Percentiles rank a stretch among this genome's conserved stretches.
Conservation (phyloP, 1,140 invertebrate species). For the Uloborus diversus region DNA sequence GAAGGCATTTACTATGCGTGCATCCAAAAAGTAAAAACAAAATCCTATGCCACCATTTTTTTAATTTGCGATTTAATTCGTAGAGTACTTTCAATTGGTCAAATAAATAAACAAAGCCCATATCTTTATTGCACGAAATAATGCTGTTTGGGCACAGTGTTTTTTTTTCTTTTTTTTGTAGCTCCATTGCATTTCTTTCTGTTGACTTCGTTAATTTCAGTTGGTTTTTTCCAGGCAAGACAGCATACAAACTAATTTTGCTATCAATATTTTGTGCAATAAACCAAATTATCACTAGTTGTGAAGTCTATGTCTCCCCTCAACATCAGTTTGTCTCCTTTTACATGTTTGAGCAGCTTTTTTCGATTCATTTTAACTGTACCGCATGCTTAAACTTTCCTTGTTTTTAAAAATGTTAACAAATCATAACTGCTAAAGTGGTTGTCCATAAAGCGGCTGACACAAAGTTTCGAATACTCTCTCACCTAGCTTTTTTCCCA, state of each 20-base stretch:
- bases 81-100: background rate
- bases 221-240: background rate
- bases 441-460: background rate
- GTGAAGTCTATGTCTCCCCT: background rate
- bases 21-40: background rate
- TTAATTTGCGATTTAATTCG: background rate
- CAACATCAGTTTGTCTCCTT: background rate
- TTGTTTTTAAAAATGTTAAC: background rate
- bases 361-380: background rate
- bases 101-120: background rate
- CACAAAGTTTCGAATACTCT: background rate
- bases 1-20: background rate
- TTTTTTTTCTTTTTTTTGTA: background rate
- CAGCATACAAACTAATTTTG: background rate
- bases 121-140: background rate
- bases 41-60: background rate
- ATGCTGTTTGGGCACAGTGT: background rate
- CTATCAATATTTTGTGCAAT: background rate
- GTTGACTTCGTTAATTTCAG: background rate
- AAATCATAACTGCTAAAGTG: background rate
- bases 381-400: background rate
- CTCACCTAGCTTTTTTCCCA: background rate
- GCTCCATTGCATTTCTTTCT: background rate
- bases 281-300: background rate
- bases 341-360: background rate